Conservation (phyloP, 2,113 vertebrate genomes). For the Actinemys pallida region DNA sequence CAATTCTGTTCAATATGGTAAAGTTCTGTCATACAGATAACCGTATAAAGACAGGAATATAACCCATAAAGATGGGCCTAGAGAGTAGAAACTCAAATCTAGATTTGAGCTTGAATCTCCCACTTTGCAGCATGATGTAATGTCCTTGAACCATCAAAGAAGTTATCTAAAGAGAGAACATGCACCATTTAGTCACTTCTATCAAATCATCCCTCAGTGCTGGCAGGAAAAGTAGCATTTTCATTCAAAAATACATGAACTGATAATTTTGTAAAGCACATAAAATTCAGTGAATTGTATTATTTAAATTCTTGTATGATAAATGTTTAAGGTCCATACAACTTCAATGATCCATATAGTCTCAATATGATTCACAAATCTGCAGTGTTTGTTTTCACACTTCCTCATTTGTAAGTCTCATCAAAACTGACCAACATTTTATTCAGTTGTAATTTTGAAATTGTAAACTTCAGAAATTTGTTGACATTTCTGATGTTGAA, state of each 20-base stretch:
- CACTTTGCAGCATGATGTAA: neutral
- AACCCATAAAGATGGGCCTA: neutral
- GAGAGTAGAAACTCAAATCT: neutral
- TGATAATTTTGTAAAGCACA: neutral
- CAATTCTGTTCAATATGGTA: conserved; percentile 9
- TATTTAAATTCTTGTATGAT: neutral
- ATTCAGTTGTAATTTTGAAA: neutral
- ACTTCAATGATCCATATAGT: fast-evolving
- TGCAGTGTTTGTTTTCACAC: neutral
- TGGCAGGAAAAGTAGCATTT: neutral
- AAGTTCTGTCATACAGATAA: conserved; percentile 3
- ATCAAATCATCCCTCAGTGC: neutral
- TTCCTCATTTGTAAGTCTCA: neutral
- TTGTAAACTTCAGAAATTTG: neutral
- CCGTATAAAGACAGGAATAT: neutral
- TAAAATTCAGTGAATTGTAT: neutral
- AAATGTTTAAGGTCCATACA: neutral
- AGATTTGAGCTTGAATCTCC: neutral
- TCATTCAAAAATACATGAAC: neutral
- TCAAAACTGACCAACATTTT: neutral
- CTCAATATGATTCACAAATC: neutral
- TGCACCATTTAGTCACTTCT: neutral
- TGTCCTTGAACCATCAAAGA: neutral
- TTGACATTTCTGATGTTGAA: neutral
- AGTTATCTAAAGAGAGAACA: neutral